Percentiles rank a stretch among this genome's conserved stretches.
phyloP scores from a whole-genome alignment of 2,113 vertebrate species.

The Suricata suricatta region DNA sequence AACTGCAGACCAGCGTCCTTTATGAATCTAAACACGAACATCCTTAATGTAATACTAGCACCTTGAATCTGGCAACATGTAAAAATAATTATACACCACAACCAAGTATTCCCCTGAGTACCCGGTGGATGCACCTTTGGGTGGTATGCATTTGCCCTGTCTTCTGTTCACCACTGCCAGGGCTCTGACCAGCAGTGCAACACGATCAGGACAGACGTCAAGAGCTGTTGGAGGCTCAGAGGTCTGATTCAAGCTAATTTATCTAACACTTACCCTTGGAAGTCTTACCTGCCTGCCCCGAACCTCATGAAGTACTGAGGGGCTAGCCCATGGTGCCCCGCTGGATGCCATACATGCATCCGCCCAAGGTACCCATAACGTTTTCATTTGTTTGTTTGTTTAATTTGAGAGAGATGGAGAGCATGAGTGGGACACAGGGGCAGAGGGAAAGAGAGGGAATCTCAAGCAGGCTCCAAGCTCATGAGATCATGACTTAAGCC shows the following conservation, averaged over 20 bases:
- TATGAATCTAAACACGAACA: neutral
- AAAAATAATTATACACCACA: neutral
- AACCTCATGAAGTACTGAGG: neutral
- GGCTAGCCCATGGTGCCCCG: neutral
- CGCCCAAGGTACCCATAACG: neutral
- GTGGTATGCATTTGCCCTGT: neutral
- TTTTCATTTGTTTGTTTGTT: neutral
- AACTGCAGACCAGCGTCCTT: neutral
- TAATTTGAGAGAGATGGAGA: too few relatives aligned
- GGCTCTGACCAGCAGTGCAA: neutral
- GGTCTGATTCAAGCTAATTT: neutral
- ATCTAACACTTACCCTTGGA: neutral
- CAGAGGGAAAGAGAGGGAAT: too few relatives aligned
- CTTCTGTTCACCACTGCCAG: neutral
- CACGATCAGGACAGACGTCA: neutral
- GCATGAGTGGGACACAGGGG: too few relatives aligned
- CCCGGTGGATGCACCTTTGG: neutral
- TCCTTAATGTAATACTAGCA: neutral
- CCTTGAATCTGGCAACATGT: neutral
- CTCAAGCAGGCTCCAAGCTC: too few relatives aligned
- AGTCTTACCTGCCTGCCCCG: neutral
- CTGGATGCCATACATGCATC: neutral
- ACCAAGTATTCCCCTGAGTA: neutral
- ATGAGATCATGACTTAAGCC: too few relatives aligned
- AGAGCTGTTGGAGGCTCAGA: neutral